Base-by-base conservation (phyloP, 2,113 vertebrate genomes). In the Thamnaconus septentrionalis region DNA sequence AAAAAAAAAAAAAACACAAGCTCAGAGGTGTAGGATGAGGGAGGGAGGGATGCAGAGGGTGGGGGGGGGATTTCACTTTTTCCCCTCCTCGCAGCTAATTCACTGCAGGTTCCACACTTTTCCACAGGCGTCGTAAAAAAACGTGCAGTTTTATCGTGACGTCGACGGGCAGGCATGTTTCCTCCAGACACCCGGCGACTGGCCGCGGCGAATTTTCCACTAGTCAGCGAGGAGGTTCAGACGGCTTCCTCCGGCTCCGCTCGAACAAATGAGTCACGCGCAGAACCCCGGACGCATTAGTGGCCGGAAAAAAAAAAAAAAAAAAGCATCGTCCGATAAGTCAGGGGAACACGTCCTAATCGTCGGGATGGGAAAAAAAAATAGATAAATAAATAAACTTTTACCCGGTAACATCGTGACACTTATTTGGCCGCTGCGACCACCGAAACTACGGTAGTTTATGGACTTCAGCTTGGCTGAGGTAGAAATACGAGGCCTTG, bases 131-230 rank as follows among this genome's bases (percentile, higher is more conserved):
- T 73, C 46, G 11, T 79, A 56, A 71, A 31, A 71, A 31, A 86
- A 56, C 62, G 53, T 56, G 6, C 48, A 12, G 45, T 55, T 76
- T 71, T 61, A 66, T 71, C 44, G 79, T 83, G 81, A 90, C 78
- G 67, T 71, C 48, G 51, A 62, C 44, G 53, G 76, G 75, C 80
- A 71, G 69, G 75, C 72, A 78, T 18, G 65, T 53, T 51, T 52
- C 59, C 65, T 43, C 73, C 55, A 42, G 64, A 54, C 44, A 45
- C 1, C 44, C 55, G 61, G 56, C 53, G 51, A 56, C 64, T 44
- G 66, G 86, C 75, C 74, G 78, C 83, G 68, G 74, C 68, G 59
- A 52, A 78, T 86, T 92, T 92, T 91, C 90, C 90, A 89, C 77
- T 40, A 83, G 66, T 75, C 76, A 81, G 71, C 76, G 58, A 52